These are phyloP conservation scores for Megaptera novaeangliae DNA, from an alignment of 2,113 vertebrate species.

Conservation along the genomic window DNA sequence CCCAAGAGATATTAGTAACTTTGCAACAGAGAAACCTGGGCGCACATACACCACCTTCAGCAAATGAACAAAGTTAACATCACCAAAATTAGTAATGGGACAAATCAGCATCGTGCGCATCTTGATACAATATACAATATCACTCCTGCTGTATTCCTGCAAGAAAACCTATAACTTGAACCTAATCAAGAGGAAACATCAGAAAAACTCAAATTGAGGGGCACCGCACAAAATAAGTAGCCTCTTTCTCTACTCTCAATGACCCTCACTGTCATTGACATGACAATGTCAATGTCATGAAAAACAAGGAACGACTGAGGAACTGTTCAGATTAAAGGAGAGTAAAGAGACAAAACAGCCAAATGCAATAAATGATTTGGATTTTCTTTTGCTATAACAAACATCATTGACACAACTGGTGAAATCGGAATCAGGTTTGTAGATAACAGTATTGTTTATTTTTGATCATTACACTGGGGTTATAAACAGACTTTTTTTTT, in stretches of 20 bases:
- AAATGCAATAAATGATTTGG: not conserved
- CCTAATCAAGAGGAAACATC: not conserved
- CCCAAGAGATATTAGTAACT: conserved; percentile 13
- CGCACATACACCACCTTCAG: not conserved
- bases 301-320: not conserved
- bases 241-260: not conserved
- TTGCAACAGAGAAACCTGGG: not conserved
- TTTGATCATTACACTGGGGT: not conserved
- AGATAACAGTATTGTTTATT: not conserved
- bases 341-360: not conserved
- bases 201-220: not conserved
- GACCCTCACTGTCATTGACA: too few relatives aligned
- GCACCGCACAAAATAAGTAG: not conserved
- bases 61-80: not conserved
- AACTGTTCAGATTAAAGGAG: not conserved
- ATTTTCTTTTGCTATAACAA: conserved; percentile 8
- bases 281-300: not conserved
- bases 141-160: not conserved
- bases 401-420: not conserved
- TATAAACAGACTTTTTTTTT: not conserved
- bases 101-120: not conserved
- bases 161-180: not conserved
- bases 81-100: not conserved
- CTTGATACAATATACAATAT: not conserved
- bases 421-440: not conserved